Percentiles rank a stretch among this genome's conserved stretches.
Evolutionary conservation across 1,140 invertebrate species (phyloP).

Genomic region (Drosophila mojavensis): DNA sequence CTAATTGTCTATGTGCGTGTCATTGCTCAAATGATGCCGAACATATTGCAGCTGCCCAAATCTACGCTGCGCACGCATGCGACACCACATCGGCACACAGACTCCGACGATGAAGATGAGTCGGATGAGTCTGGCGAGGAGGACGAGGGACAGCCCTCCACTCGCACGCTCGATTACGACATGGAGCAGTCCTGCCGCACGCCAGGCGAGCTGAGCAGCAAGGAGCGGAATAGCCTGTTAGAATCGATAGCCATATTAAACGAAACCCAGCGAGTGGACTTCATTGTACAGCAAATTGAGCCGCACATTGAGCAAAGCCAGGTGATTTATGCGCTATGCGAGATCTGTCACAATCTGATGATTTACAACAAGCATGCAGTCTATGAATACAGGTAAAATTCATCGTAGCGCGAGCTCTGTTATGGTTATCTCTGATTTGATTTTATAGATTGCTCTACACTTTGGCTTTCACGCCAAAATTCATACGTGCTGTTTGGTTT

Average conservation of each 20-base stretch:
- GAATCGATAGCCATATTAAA: slow-evolving; percentile 88
- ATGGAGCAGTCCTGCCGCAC: slow-evolving; percentile 55
- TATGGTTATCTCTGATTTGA: slow-evolving; percentile 52
- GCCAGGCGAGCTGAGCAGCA: slow-evolving; percentile 79
- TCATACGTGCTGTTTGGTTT: slow-evolving; percentile 92
- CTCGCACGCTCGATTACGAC: slow-evolving; percentile 52
- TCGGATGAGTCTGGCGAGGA: slow-evolving; percentile 85
- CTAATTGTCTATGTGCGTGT: slow-evolving; percentile 68
- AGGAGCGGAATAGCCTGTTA: slow-evolving; percentile 84
- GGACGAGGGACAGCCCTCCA: slow-evolving; percentile 79
- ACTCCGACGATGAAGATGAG: slow-evolving; percentile 84
- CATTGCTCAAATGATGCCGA: slow-evolving; percentile 84
- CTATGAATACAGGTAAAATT: slow-evolving; percentile 88
- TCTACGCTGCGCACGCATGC: slow-evolving; percentile 62
- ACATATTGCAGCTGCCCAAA: slow-evolving; percentile 74
- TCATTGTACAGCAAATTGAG: slow-evolving; percentile 87
- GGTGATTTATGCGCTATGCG: slow-evolving; percentile 88
- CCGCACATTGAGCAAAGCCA: slow-evolving; percentile 85
- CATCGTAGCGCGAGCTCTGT: not conserved
- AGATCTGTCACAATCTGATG: slow-evolving; percentile 91
- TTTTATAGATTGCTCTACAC: slow-evolving; percentile 90
- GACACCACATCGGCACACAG: slow-evolving; percentile 84
- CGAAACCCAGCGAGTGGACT: slow-evolving; percentile 87
- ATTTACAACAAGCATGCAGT: slow-evolving; percentile 90
- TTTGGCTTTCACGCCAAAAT: slow-evolving; percentile 92